phyloP scores from a whole-genome alignment of 1,140 invertebrate species.

The Conus betulinus region DNA sequence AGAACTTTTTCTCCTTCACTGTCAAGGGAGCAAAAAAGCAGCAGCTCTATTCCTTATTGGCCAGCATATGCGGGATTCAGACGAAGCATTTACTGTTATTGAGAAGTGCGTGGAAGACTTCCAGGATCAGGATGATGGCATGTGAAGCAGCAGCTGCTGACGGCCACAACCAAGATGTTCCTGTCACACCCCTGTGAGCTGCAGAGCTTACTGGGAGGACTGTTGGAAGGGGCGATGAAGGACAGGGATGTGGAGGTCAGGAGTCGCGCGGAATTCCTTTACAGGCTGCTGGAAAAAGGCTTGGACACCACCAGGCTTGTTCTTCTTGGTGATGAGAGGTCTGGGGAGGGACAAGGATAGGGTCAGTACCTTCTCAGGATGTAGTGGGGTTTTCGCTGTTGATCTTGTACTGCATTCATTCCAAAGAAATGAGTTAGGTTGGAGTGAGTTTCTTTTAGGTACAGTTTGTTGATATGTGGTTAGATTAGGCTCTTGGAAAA shows the following conservation, averaged over 20 bases:
- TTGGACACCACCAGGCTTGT: slow-evolving; percentile 39
- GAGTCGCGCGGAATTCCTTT: slow-evolving; percentile 55
- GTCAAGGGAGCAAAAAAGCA: slow-evolving; percentile 39
- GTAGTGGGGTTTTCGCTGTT: too few species aligned
- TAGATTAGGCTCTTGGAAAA: too few species aligned
- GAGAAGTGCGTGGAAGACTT: slow-evolving; percentile 52
- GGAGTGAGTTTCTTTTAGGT: too few species aligned
- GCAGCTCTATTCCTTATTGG: slow-evolving; percentile 57
- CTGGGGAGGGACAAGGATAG: not conserved
- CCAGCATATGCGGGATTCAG: slow-evolving; percentile 47
- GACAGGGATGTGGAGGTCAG: slow-evolving; percentile 48
- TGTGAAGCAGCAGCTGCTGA: slow-evolving; percentile 52
- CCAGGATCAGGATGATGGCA: slow-evolving; percentile 36
- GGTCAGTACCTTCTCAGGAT: not conserved
- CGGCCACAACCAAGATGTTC: slow-evolving; percentile 52
- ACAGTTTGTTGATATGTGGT: too few species aligned
- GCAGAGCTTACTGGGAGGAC: slow-evolving; percentile 55
- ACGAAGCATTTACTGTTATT: slow-evolving; percentile 54
- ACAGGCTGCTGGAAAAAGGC: slow-evolving; percentile 51
- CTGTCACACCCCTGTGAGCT: slow-evolving; percentile 53
- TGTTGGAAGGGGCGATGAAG: slow-evolving; percentile 54
- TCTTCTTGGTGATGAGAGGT: not conserved
- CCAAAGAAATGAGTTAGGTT: too few species aligned
- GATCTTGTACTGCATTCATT: too few species aligned
- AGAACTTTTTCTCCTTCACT: slow-evolving; percentile 19